Evolutionary conservation across 2,888 invertebrate genomes (phyloP).

Genomic region (Patella depressa): DNA sequence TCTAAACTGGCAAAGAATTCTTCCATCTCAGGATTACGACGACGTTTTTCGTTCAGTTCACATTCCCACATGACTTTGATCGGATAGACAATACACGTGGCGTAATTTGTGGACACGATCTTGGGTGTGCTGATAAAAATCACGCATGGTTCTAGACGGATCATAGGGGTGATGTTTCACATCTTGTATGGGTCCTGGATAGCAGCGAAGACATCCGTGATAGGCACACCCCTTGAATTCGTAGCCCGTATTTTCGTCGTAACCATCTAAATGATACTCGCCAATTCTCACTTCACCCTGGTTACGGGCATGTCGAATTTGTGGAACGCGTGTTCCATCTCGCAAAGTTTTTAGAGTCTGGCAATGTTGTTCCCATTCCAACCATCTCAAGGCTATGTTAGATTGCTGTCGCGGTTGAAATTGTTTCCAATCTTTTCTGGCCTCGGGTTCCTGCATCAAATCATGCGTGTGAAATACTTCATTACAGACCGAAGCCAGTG

Average conservation of each 20-base stretch:
- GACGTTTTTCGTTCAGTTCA: background rate
- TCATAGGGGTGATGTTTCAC: background rate
- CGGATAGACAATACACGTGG: background rate
- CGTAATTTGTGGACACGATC: background rate
- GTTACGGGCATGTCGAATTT: too few relatives aligned
- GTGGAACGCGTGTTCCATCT: too few relatives aligned
- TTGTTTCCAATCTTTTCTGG: too few relatives aligned
- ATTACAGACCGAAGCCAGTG: background rate
- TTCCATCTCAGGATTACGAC: background rate
- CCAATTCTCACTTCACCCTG: too few relatives aligned
- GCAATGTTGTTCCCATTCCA: too few relatives aligned
- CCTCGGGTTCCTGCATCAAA: too few relatives aligned
- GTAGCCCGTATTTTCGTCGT: too few relatives aligned
- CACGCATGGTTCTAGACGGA: slow-evolving; percentile 2
- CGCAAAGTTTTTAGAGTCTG: too few relatives aligned
- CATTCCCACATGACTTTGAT: background rate
- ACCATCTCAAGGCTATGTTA: too few relatives aligned
- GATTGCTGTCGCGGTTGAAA: background rate
- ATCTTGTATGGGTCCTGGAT: background rate
- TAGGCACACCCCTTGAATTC: background rate
- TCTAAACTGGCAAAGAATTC: background rate
- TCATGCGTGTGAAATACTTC: background rate
- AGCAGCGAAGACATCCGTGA: background rate
- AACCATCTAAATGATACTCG: too few relatives aligned
- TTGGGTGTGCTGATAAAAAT: background rate